Base-by-base conservation (phyloP, 2,888 invertebrate genomes). In the Latrodectus hesperus region DNA sequence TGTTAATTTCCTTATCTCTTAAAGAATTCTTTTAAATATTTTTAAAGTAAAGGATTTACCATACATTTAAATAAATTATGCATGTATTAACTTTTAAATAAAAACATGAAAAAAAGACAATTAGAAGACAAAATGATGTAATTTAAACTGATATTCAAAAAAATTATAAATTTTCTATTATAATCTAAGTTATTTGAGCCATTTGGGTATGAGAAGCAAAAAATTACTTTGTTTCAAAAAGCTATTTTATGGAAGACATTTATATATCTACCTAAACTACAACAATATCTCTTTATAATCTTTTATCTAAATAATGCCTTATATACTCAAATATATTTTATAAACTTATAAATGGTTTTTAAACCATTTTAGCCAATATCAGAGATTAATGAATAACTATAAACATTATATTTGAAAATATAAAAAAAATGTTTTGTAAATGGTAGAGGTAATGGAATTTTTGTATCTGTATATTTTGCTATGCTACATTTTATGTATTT, bases 401-500 rank as follows among this genome's bases (percentile, higher is more conserved):
- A 60, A 60, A 16, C 60, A 60, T 38, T 38, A 38, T 38, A 38
- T 38, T 38, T 4, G 38, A 38, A 38, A 38, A 38, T 38, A 60
- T 14, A 55, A 55, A 60, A 12, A 60, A 60, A 16, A n/a, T 60
- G 60, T 60, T 60, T 60, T 12, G 60, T 60, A 16, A 60, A 60
- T 60, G n/a, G n/a, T 16, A 60, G n/a, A 16, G 12, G 6, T n/a
- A 12, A n/a, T 16, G 14, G 14, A 60, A 60, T 60, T 60, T 60
- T 60, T 60, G 60, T 16, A 26, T 82, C 67, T 74, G 51, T 74
- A 72, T 64, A 72, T 73, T 53, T 75, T 60, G 8, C 26, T 53
- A 14, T 70, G 76, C 65, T 51, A 67, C 51, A 51, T 22, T 76
- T 16, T 77, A n/a, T 84, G 64, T 77, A 80, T 79, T 60, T 84